Percentiles rank a stretch among this genome's conserved stretches.
Conservation (phyloP, 2,113 vertebrate species). For the Archilochus colubris region DNA sequence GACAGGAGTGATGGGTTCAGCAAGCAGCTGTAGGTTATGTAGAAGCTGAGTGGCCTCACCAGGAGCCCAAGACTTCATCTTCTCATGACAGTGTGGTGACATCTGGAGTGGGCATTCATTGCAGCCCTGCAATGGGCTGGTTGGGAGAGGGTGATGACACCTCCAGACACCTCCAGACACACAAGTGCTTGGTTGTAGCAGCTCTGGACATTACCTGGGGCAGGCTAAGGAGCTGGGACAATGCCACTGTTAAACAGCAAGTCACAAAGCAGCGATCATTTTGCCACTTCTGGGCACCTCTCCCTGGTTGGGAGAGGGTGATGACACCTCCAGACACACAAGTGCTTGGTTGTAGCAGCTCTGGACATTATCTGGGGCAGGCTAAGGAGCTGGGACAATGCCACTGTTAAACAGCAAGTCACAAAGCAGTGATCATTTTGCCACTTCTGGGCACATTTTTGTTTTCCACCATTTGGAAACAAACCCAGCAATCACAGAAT, state of each 20-base stretch:
- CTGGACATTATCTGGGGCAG: not conserved
- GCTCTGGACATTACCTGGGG: not conserved
- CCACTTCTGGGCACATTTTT: not conserved
- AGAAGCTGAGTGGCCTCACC: too few relatives aligned
- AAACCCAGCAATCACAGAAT: not conserved
- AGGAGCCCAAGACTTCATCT: not conserved
- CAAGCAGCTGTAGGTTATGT: not conserved
- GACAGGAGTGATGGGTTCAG: not conserved
- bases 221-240: fast-evolving
- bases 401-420: not conserved
- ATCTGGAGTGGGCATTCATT: fast-evolving
- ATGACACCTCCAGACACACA: not conserved
- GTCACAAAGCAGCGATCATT: not conserved
- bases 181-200: not conserved
- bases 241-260: not conserved
- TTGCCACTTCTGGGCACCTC: not conserved
- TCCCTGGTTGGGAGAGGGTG: fast-evolving
- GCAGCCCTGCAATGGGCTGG: fast-evolving
- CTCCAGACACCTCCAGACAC: not conserved
- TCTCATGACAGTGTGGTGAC: not conserved
- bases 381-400: fast-evolving
- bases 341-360: not conserved
- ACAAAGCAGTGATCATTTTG: not conserved
- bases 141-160: fast-evolving
- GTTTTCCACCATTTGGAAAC: not conserved